Evolutionary conservation across 2,797 vertebrate species (phyloP).

Genomic region (Tadarida brasiliensis): DNA sequence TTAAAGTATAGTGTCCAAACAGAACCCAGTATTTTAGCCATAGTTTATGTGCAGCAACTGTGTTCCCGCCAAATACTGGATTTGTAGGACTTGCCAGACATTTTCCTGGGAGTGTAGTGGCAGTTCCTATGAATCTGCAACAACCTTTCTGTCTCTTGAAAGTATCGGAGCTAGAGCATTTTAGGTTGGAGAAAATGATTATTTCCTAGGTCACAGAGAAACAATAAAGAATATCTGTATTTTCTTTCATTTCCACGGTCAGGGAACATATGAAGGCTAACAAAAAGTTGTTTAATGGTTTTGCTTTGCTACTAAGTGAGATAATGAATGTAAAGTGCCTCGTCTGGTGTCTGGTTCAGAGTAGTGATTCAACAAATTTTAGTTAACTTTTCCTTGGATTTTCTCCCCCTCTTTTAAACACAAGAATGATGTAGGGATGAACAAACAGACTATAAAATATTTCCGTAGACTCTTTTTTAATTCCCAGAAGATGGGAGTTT

Average conservation of each 20-base stretch:
- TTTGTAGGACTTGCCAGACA: not conserved
- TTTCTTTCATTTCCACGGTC: not conserved
- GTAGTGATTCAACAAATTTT: not conserved
- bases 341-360: not conserved
- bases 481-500: constrained; percentile 34
- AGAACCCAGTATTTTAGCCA: not conserved
- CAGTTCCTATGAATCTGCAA: not conserved
- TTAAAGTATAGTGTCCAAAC: not conserved
- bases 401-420: not conserved
- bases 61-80: not conserved
- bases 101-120: not conserved
- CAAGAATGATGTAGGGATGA: not conserved
- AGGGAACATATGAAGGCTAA: not conserved
- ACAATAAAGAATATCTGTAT: not conserved
- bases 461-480: constrained; percentile 48
- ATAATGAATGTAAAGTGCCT: not conserved
- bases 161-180: not conserved
- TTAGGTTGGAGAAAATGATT: not conserved
- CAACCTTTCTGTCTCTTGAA: not conserved
- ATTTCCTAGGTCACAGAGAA: not conserved
- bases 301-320: not conserved
- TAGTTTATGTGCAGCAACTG: not conserved
- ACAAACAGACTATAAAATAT: not conserved
- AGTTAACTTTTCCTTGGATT: not conserved
- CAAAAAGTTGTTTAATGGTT: not conserved